These are phyloP conservation scores for Brachionus plicatilis DNA, from an alignment of 1,140 invertebrate genomes.

Conservation along the genomic window DNA sequence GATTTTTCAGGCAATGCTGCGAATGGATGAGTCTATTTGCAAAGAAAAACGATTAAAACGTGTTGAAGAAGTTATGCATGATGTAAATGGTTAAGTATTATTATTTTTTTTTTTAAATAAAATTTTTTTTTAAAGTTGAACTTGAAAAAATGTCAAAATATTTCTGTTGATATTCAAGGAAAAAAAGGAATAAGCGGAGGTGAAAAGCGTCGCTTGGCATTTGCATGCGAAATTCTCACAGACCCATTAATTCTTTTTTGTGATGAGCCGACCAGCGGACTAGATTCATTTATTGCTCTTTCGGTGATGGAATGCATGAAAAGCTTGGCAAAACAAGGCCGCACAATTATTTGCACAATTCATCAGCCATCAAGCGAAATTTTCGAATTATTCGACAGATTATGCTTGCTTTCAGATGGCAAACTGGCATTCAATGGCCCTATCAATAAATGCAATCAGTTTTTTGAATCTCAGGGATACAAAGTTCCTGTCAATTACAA, in stretches of 20 bases:
- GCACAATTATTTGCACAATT: slow-evolving; percentile 86
- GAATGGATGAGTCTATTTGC: slow-evolving; percentile 78
- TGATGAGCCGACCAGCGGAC: slow-evolving; percentile 87
- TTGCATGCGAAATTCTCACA: slow-evolving; percentile 88
- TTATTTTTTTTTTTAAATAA: neutral
- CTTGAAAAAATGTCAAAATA: slow-evolving; percentile 67
- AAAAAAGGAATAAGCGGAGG: slow-evolving; percentile 89
- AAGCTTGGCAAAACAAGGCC: slow-evolving; percentile 67
- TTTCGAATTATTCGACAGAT: slow-evolving; percentile 80
- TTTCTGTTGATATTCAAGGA: slow-evolving; percentile 44
- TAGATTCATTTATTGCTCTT: slow-evolving; percentile 85
- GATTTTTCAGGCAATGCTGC: slow-evolving; percentile 59
- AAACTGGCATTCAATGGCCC: slow-evolving; percentile 80
- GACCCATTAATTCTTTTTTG: slow-evolving; percentile 91
- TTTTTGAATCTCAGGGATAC: slow-evolving; percentile 63
- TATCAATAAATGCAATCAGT: slow-evolving; percentile 68
- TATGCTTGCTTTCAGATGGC: slow-evolving; percentile 84
- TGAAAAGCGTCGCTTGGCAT: slow-evolving; percentile 87
- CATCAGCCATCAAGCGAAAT: slow-evolving; percentile 92
- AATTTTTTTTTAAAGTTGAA: slow-evolving; percentile 63
- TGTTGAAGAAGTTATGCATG: slow-evolving; percentile 81
- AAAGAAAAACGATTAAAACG: slow-evolving; percentile 69
- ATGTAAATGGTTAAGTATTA: slow-evolving; percentile 60
- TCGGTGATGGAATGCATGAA: slow-evolving; percentile 75
- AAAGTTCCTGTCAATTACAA: slow-evolving; percentile 72